These are phyloP conservation scores for Timema cristinae DNA, from an alignment of 2,888 invertebrate genomes.

Conservation along the genomic window DNA sequence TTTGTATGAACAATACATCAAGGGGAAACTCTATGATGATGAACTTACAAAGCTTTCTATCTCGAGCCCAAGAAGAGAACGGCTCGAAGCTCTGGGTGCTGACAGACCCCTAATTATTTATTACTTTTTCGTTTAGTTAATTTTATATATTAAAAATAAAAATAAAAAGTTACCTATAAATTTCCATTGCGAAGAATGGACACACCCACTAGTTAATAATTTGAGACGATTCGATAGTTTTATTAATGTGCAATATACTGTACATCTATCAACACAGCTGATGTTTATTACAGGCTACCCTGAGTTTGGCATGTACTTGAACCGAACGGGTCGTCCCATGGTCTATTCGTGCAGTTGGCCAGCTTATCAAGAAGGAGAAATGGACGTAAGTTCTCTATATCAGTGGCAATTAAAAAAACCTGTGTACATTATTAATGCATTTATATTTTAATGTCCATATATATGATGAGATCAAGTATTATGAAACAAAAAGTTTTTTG, in stretches of 20 bases:
- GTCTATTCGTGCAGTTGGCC: constrained; percentile 85
- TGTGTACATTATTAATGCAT: constrained; percentile 26
- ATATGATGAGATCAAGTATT: constrained; percentile 32
- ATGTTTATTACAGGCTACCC: constrained; percentile 58
- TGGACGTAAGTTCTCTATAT: constrained; percentile 45
- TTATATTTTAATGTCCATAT: constrained; percentile 7
- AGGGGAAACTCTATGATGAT: too few species aligned
- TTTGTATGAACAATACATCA: too few species aligned
- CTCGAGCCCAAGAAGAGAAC: too few species aligned
- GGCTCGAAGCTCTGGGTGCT: too few species aligned
- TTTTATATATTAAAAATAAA: not conserved
- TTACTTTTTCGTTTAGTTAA: too few species aligned
- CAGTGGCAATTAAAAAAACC: too few species aligned
- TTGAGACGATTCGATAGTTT: not conserved
- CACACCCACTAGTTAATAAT: not conserved
- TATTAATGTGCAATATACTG: not conserved
- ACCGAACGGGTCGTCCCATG: constrained; percentile 70
- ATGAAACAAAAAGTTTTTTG: constrained; percentile 25
- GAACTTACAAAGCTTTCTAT: too few species aligned
- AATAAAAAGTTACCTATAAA: not conserved
- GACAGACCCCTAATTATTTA: too few species aligned
- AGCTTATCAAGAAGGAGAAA: constrained; percentile 61
- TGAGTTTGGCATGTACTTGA: constrained; percentile 63
- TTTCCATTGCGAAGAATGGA: too few species aligned
- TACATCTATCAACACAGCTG: not conserved